phyloP scores from a whole-genome alignment of 2,888 invertebrate species.

The Terebella lapidaria region DNA sequence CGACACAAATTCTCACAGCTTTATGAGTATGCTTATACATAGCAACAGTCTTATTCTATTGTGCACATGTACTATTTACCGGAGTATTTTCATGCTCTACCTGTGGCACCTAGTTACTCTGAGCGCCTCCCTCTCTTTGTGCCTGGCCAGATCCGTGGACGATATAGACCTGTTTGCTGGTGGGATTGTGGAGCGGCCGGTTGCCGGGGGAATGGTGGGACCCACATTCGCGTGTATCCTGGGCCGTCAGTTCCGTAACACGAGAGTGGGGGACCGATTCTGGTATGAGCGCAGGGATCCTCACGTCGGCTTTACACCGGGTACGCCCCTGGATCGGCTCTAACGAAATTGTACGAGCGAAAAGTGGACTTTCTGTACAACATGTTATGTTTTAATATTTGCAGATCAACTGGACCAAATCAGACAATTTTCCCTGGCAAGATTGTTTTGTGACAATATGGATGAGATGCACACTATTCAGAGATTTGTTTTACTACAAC shows the following conservation, averaged over 20 bases:
- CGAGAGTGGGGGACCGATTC: constrained; percentile 77
- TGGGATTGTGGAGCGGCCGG: constrained; percentile 75
- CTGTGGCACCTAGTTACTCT: too few relatives aligned
- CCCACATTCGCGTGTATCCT: constrained; percentile 80
- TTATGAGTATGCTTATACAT: background rate
- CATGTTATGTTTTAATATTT: too few relatives aligned
- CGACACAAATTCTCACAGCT: background rate
- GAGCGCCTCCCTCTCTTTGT: too few relatives aligned
- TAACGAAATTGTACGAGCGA: too few relatives aligned
- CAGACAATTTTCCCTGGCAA: background rate
- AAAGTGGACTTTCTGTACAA: too few relatives aligned
- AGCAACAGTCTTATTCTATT: background rate
- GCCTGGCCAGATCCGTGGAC: constrained; percentile 63
- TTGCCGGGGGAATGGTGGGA: constrained; percentile 71
- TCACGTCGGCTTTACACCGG: background rate
- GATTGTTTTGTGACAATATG: constrained; percentile 2
- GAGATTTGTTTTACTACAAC: background rate
- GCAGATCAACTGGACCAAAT: background rate
- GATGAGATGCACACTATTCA: background rate
- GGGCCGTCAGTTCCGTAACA: constrained; percentile 75
- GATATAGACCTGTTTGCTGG: constrained; percentile 88
- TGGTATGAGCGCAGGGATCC: constrained; percentile 69
- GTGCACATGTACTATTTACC: background rate
- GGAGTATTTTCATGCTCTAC: background rate
- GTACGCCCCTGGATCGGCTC: too few relatives aligned